These are phyloP conservation scores for Sciurus niger DNA, from an alignment of 2,113 vertebrate genomes.

Conservation along the genomic window DNA sequence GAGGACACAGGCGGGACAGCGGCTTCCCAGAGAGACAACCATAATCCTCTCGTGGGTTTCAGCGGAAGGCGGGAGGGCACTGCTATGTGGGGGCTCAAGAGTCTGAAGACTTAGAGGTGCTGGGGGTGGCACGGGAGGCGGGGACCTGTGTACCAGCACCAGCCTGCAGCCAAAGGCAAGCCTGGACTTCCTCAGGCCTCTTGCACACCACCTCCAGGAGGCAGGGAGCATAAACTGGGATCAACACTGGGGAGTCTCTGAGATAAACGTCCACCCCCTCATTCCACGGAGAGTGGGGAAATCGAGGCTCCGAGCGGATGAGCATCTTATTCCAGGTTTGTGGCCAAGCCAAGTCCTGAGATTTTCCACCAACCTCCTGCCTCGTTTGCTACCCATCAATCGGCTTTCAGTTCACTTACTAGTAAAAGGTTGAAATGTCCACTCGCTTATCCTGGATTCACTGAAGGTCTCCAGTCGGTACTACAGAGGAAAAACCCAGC, in stretches of 20 bases:
- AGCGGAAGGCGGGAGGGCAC: neutral
- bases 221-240: neutral
- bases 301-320: rapidly evolving
- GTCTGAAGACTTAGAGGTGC: neutral
- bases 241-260: neutral
- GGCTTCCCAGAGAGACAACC: neutral
- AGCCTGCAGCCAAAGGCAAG: neutral
- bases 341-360: neutral
- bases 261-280: neutral
- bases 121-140: neutral
- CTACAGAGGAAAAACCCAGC: constrained; percentile 78
- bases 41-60: neutral
- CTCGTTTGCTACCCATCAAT: neutral
- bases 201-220: neutral
- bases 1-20: neutral
- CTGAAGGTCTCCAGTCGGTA: constrained; percentile 93
- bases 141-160: neutral
- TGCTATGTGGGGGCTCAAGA: rapidly evolving
- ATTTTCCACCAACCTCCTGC: neutral
- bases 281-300: neutral
- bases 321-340: neutral
- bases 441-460: constrained; percentile 91
- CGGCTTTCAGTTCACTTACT: constrained; percentile 74
- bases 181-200: neutral
- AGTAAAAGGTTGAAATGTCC: constrained; percentile 90